These are phyloP conservation scores for Octopus sinensis DNA, from an alignment of 1,140 invertebrate species.

Conservation along the genomic window DNA sequence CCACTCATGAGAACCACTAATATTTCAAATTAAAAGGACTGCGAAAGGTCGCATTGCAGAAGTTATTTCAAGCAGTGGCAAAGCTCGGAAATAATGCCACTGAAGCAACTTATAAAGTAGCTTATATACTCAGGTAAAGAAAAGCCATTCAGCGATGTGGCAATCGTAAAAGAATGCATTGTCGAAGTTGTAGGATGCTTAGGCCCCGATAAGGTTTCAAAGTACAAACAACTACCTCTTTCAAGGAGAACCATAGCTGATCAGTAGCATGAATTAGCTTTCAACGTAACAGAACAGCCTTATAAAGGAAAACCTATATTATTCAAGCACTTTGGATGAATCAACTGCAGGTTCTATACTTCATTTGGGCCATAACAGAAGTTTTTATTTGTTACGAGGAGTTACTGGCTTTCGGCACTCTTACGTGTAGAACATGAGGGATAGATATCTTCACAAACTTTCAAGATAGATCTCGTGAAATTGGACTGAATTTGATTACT, in stretches of 20 bases:
- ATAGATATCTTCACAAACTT: conserved; percentile 10
- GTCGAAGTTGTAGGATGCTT: conserved; percentile 6
- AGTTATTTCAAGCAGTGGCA: conserved; percentile 12
- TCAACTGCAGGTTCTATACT: conserved; percentile 6
- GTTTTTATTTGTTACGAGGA: neutral
- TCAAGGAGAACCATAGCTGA: conserved; percentile 4
- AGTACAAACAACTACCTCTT: neutral
- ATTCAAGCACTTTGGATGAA: conserved; percentile 4
- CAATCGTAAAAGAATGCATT: conserved; percentile 6
- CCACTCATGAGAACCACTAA: neutral
- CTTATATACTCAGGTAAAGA: neutral
- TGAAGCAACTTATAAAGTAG: conserved; percentile 12
- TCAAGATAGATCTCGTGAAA: conserved; percentile 2
- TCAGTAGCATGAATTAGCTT: neutral
- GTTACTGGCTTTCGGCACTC: conserved; percentile 5
- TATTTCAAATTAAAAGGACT: conserved; percentile 5
- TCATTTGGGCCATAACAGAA: neutral
- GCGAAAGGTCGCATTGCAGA: neutral
- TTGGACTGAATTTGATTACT: conserved; percentile 12
- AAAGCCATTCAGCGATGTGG: conserved; percentile 6
- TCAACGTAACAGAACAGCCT: neutral
- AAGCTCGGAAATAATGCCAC: neutral
- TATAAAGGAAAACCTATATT: neutral
- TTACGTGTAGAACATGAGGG: conserved; percentile 3
- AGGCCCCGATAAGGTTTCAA: conserved; percentile 3